phyloP scores from a whole-genome alignment of 2,113 vertebrate genomes.

The Myrmophylax atrothorax region DNA sequence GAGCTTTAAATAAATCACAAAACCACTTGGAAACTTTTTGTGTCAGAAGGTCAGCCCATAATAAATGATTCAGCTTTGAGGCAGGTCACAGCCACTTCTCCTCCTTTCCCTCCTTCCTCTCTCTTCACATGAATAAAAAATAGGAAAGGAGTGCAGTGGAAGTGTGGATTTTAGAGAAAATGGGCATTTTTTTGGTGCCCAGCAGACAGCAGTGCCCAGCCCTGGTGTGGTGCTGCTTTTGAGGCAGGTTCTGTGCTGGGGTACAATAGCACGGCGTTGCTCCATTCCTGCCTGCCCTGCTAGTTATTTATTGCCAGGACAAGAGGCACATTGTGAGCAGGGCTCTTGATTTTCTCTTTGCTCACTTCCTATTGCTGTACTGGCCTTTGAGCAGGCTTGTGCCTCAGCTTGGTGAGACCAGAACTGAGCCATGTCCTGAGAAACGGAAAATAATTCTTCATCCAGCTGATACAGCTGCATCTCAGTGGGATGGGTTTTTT shows the following conservation, averaged over 20 bases:
- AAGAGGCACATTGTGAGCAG: background rate
- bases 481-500: background rate
- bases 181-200: background rate
- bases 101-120: background rate
- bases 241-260: background rate
- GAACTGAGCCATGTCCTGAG: background rate
- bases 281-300: background rate
- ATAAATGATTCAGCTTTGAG: background rate
- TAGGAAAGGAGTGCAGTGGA: background rate
- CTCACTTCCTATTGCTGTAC: background rate
- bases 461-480: background rate
- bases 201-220: background rate
- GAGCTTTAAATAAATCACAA: background rate
- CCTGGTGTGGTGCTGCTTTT: background rate
- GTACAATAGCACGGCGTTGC: background rate
- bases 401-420: background rate
- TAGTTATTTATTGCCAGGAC: background rate
- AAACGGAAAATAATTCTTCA: background rate
- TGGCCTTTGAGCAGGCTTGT: background rate
- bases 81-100: background rate
- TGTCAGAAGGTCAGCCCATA: background rate
- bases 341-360: background rate
- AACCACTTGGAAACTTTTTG: background rate
- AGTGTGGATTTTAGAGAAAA: background rate
- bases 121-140: background rate